Evolutionary conservation across 2,888 invertebrate genomes (phyloP).

Genomic region (Neoaliturus tenellus): DNA sequence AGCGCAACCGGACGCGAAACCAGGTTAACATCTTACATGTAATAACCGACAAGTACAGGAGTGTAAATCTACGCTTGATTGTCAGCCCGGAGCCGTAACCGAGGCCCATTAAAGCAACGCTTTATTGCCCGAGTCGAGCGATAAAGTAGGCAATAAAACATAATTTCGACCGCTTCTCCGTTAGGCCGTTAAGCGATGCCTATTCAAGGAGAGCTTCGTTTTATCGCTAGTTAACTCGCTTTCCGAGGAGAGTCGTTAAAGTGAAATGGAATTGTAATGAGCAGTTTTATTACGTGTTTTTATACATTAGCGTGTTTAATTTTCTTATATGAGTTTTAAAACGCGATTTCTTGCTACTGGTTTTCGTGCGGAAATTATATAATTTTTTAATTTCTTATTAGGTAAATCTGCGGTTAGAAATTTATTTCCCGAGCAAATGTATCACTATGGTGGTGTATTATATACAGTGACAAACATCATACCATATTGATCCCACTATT

Average conservation of each 20-base stretch:
- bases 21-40: constrained; percentile 41
- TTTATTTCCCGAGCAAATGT: too few species aligned
- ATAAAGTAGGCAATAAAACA: constrained; percentile 38
- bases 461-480: too few species aligned
- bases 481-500: too few species aligned
- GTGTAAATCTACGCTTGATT: constrained; percentile 37
- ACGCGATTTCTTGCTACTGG: too few species aligned
- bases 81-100: neutral
- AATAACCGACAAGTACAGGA: constrained; percentile 3
- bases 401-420: too few species aligned
- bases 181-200: constrained; percentile 22
- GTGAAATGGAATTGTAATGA: constrained; percentile 12
- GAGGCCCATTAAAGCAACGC: constrained; percentile 19
- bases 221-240: constrained; percentile 23
- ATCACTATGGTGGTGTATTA: too few species aligned
- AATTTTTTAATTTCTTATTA: too few species aligned
- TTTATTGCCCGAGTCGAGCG: constrained; percentile 19
- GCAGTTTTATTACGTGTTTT: constrained; percentile 14
- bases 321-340: too few species aligned
- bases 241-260: constrained; percentile 23
- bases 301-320: neutral
- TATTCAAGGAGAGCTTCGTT: constrained; percentile 5
- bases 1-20: neutral
- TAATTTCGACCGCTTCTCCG: constrained; percentile 35
- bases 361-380: too few species aligned